Evolutionary conservation across 2,113 vertebrate species (phyloP).

Genomic region (Lepisosteus osseus): DNA sequence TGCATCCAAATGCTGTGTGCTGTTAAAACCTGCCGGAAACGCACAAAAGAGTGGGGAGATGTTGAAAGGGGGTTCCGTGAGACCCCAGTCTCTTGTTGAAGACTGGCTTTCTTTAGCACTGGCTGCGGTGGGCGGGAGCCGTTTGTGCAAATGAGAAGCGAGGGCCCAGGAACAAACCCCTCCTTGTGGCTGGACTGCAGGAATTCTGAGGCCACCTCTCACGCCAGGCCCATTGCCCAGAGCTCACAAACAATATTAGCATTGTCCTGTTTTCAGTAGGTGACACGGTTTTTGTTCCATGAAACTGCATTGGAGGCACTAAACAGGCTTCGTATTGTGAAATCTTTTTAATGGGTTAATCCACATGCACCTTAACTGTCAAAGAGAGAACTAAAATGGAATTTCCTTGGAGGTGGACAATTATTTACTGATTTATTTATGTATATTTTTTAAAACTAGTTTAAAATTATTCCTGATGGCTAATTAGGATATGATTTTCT

Average conservation of each 20-base stretch:
- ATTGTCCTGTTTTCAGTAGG: slow-evolving; percentile 49
- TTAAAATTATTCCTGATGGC: too few relatives aligned
- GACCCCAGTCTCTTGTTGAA: neutral
- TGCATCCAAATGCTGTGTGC: neutral
- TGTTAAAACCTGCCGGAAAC: too few relatives aligned
- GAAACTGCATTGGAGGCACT: slow-evolving; percentile 9
- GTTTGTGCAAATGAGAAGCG: slow-evolving; percentile 16
- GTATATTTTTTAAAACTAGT: too few relatives aligned
- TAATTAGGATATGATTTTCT: too few relatives aligned
- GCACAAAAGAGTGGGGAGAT: neutral
- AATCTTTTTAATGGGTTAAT: slow-evolving; percentile 36
- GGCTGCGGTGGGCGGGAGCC: slow-evolving; percentile 4
- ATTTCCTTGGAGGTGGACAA: too few relatives aligned
- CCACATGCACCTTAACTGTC: slow-evolving; percentile 12
- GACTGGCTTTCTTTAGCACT: neutral
- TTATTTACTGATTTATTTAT: too few relatives aligned
- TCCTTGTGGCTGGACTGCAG: slow-evolving; percentile 26
- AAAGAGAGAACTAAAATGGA: neutral
- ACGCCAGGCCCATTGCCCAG: neutral
- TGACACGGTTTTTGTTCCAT: neutral
- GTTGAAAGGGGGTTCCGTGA: neutral
- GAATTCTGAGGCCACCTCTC: slow-evolving; percentile 20
- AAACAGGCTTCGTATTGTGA: slow-evolving; percentile 55
- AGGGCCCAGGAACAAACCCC: slow-evolving; percentile 38
- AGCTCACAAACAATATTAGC: slow-evolving; percentile 47